These are phyloP conservation scores for Tetranychus truncatus DNA, from an alignment of 2,888 invertebrate genomes.

Conservation along the genomic window DNA sequence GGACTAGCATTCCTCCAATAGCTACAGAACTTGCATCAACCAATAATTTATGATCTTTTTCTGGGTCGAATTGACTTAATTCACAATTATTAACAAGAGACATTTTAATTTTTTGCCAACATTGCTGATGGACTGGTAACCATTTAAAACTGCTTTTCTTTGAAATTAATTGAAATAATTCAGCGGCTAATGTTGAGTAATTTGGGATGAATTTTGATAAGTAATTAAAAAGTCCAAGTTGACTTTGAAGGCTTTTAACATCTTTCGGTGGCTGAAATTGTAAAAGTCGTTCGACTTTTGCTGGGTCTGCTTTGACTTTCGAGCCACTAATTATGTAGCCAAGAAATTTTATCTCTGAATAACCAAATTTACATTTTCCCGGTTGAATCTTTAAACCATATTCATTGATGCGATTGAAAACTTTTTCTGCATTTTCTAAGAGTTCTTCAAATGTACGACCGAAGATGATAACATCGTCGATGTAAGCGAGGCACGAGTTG, in stretches of 20 bases:
- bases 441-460: no score
- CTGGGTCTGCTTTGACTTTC: no score
- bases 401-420: no score
- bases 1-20: background rate
- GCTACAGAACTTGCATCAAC: background rate
- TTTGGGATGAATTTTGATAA: background rate
- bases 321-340: no score
- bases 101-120: background rate
- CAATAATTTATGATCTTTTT: background rate
- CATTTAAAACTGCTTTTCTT: background rate
- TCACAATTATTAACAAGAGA: background rate
- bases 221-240: background rate
- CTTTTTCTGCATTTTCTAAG: no score
- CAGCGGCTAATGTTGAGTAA: background rate
- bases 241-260: background rate
- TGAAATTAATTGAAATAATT: background rate
- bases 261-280: background rate
- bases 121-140: background rate
- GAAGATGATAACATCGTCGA: no score
- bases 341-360: no score
- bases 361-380: no score
- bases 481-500: no score
- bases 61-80: background rate
- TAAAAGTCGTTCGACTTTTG: background rate
- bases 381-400: no score